A percentile compares a stretch with the other conserved stretches of the same genome.
Evolutionary conservation across 2,888 invertebrate species (phyloP).

Genomic region (Leptodirus hochenwartii): DNA sequence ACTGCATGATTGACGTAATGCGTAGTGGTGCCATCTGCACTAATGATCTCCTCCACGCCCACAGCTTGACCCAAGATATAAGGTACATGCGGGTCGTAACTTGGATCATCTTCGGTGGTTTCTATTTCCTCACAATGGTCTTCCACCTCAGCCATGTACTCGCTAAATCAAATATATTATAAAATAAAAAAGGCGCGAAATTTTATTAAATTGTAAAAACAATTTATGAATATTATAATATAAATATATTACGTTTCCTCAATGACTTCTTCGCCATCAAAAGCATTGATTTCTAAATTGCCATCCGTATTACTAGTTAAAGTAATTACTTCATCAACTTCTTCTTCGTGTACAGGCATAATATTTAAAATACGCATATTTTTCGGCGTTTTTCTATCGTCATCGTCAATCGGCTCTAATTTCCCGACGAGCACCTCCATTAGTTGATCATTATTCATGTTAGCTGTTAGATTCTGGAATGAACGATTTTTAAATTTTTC

Average conservation of each 20-base stretch:
- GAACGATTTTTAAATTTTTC: slow-evolving; percentile 2
- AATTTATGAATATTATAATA: neutral
- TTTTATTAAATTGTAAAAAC: neutral
- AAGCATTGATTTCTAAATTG: slow-evolving; percentile 16
- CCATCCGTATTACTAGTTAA: slow-evolving; percentile 16
- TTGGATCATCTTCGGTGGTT: no score
- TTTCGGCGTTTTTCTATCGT: slow-evolving; percentile 11
- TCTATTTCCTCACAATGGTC: no score
- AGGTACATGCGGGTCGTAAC: no score
- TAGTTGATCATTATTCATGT: slow-evolving; percentile 8
- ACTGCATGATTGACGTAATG: slow-evolving; percentile 5
- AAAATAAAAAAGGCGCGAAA: no score
- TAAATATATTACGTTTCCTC: slow-evolving; percentile 11
- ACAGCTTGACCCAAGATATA: no score
- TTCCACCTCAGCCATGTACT: no score
- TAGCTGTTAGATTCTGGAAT: slow-evolving; percentile 2
- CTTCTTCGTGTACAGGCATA: slow-evolving; percentile 3
- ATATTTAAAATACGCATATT: no score
- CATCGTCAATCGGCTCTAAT: slow-evolving; percentile 12
- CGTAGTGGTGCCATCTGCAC: slow-evolving; percentile 9
- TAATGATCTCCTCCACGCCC: slow-evolving; percentile 9
- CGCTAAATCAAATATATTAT: no score
- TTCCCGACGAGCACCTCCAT: slow-evolving; percentile 9
- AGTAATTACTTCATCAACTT: slow-evolving; percentile 11
- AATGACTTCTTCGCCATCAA: slow-evolving; percentile 9